These are phyloP conservation scores for Porites lutea DNA, from an alignment of 64 coral and sea anemone genomes.

Conservation along the genomic window DNA sequence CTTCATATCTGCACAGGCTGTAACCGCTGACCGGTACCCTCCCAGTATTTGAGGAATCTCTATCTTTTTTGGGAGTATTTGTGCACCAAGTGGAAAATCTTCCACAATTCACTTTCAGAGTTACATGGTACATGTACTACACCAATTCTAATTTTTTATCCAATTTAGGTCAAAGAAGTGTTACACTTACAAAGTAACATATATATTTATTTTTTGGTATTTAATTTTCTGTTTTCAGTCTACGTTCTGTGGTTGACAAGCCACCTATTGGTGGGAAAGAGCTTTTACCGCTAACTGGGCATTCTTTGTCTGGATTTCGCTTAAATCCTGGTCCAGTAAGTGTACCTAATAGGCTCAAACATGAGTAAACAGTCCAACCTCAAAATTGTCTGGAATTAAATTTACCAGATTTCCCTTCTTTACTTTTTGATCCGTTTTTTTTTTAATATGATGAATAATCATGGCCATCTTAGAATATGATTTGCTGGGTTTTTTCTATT, in stretches of 20 bases:
- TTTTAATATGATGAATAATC: no score
- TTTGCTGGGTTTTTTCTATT: no score
- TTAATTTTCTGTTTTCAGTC: constrained; percentile 47
- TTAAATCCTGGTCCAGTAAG: constrained; percentile 98
- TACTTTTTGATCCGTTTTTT: background rate
- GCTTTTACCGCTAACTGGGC: constrained; percentile 83
- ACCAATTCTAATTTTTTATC: background rate
- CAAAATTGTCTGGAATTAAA: no score
- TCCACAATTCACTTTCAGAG: no score
- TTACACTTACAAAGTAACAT: background rate
- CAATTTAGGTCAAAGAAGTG: background rate
- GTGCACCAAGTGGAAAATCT: no score
- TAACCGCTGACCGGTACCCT: no score
- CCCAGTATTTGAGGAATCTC: no score
- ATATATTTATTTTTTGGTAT: background rate
- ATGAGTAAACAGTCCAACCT: no score
- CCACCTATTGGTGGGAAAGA: constrained; percentile 99
- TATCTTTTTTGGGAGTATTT: no score
- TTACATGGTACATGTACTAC: no score
- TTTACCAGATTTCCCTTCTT: background rate
- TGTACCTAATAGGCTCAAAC: background rate
- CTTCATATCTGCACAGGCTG: no score
- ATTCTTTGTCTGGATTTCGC: constrained; percentile 92
- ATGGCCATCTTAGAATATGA: no score
- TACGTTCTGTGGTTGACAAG: constrained; percentile 96